Percentiles rank a stretch among this genome's conserved stretches.
These are phyloP conservation scores for Phalacrocorax aristotelis DNA, from an alignment of 2,113 vertebrate genomes.

Conservation along the genomic window DNA sequence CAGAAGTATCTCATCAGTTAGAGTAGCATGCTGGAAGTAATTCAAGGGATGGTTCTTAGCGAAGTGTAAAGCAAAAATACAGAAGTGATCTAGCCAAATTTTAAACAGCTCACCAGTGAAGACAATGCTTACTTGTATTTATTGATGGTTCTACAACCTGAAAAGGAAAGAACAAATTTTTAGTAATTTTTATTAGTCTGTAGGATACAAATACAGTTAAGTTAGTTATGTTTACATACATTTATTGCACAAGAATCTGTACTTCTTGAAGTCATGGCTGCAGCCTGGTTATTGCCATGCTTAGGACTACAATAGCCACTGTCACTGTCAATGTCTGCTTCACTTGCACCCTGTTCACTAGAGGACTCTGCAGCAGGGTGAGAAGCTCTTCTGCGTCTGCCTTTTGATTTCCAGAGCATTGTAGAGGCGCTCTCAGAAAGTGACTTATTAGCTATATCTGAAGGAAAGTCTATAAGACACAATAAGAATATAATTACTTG, in stretches of 20 bases:
- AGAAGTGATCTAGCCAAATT: background rate
- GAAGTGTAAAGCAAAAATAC: background rate
- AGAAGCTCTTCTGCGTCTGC: slow-evolving; percentile 83
- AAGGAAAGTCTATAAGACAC: slow-evolving; percentile 85
- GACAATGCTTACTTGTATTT: slow-evolving; percentile 80
- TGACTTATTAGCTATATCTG: slow-evolving; percentile 86
- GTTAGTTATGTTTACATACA: slow-evolving; percentile 55
- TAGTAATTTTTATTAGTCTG: background rate
- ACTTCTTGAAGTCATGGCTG: slow-evolving; percentile 61
- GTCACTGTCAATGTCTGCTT: slow-evolving; percentile 97
- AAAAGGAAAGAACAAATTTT: background rate
- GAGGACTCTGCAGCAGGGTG: slow-evolving; percentile 87
- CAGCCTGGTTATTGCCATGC: slow-evolving; percentile 84
- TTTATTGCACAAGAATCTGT: slow-evolving; percentile 70
- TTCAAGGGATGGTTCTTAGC: background rate
- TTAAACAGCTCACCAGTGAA: background rate
- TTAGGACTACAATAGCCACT: slow-evolving; percentile 98
- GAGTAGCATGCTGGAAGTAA: background rate
- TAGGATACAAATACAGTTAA: background rate
- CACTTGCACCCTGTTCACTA: slow-evolving; percentile 89
- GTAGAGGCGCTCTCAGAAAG: slow-evolving; percentile 81
- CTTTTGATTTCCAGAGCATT: slow-evolving; percentile 87
- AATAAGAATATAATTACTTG: background rate
- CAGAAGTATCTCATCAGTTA: background rate
- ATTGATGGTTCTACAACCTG: slow-evolving; percentile 86